Percentiles rank a stretch among this genome's conserved stretches.
Conservation (phyloP, 2,797 vertebrate genomes). For the Gymnocypris eckloni region DNA sequence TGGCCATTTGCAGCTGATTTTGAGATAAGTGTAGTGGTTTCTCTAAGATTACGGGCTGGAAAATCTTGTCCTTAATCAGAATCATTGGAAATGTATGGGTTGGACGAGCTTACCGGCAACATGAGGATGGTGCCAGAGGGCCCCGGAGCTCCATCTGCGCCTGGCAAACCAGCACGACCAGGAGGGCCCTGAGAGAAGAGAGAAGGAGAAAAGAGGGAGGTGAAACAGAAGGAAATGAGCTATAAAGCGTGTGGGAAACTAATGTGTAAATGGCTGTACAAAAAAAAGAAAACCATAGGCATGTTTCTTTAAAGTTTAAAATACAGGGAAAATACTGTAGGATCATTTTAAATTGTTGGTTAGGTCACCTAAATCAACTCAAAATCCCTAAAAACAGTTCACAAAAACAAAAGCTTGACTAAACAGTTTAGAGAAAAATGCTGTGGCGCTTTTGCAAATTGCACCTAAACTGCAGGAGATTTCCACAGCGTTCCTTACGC, state of each 20-base stretch:
- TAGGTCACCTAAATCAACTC: constrained; percentile 3
- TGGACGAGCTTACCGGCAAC: constrained; percentile 87
- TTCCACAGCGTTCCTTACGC: constrained; percentile 1
- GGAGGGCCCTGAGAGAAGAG: constrained; percentile 83
- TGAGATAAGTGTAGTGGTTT: constrained; percentile 58
- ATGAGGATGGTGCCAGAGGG: constrained; percentile 95
- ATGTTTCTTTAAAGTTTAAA: constrained; percentile 25
- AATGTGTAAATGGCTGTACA: constrained; percentile 13
- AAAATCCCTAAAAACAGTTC: constrained; percentile 19
- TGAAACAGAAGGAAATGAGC: constrained; percentile 32
- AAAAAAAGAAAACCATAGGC: constrained; percentile 15
- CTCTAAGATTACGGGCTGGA: background rate
- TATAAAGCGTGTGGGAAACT: constrained; percentile 11
- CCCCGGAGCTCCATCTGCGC: constrained; percentile 93
- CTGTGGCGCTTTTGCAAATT: background rate
- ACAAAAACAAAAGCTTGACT: constrained; percentile 30
- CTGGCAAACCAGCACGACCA: constrained; percentile 93
- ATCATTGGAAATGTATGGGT: constrained; percentile 29
- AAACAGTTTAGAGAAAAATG: background rate
- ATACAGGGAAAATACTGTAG: constrained; percentile 21
- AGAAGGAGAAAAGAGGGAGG: constrained; percentile 20
- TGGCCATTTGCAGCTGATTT: constrained; percentile 60
- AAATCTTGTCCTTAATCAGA: constrained; percentile 17
- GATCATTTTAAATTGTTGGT: background rate
- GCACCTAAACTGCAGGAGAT: background rate